Evolutionary conservation across 64 coral and sea anemone genomes (phyloP).

Genomic region (Platygyra sinensis): DNA sequence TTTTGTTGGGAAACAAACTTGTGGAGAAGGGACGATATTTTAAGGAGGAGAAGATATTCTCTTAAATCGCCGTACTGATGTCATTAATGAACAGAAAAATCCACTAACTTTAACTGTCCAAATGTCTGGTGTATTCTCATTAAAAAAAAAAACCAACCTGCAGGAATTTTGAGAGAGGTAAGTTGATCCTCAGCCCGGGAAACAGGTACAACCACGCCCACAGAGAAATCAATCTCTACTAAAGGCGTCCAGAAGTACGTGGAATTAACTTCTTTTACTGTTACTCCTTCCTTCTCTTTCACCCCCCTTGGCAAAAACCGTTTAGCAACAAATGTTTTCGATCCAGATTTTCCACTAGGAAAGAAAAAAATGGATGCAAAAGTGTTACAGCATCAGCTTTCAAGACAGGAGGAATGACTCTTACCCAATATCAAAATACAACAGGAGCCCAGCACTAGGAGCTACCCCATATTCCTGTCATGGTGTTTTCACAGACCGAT

Average conservation of each 20-base stretch:
- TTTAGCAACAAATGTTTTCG: constrained; percentile 38
- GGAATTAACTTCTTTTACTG: constrained; percentile 46
- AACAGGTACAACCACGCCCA: constrained; percentile 56
- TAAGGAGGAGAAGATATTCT: too few relatives aligned
- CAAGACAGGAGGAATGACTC: not conserved
- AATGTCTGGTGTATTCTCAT: not conserved
- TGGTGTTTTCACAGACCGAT: too few relatives aligned
- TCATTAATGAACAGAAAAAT: too few relatives aligned
- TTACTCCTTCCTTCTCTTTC: constrained; percentile 47
- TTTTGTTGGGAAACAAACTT: too few relatives aligned
- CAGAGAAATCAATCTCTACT: constrained; percentile 38
- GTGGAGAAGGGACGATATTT: too few relatives aligned
- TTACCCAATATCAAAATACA: not conserved
- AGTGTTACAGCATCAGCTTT: not conserved
- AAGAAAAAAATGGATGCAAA: not conserved
- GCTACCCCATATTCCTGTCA: too few relatives aligned
- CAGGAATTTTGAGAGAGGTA: not conserved
- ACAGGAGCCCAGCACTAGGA: too few relatives aligned
- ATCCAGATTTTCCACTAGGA: constrained; percentile 16
- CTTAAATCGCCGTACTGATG: too few relatives aligned
- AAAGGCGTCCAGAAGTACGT: constrained; percentile 56
- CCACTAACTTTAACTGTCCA: too few relatives aligned
- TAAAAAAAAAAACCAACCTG: not conserved
- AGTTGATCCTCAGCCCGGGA: not conserved
- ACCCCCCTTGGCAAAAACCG: constrained; percentile 61